phyloP scores from a whole-genome alignment of 2,797 vertebrate species.

The Sylvia borin region DNA sequence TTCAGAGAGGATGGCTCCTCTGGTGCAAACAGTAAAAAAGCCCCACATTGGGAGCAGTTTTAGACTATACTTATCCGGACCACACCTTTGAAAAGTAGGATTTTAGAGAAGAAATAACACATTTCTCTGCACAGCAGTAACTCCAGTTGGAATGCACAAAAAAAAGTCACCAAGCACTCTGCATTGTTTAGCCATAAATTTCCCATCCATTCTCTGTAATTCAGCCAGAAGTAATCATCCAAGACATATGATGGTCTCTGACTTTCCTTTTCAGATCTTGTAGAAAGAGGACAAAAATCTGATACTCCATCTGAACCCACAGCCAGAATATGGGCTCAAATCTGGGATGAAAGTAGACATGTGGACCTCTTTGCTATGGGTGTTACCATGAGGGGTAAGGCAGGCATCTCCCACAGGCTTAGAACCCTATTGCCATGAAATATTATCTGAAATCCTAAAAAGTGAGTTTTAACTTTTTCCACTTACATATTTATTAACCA shows the following conservation, averaged over 20 bases:
- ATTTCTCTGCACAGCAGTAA: background rate
- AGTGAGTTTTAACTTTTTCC: background rate
- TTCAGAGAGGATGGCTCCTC: background rate
- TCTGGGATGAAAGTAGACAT: rapidly evolving
- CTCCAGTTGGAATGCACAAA: background rate
- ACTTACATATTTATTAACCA: background rate
- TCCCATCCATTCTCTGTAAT: background rate
- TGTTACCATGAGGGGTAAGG: background rate
- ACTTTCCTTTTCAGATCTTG: background rate
- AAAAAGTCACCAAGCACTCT: background rate
- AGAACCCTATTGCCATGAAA: background rate
- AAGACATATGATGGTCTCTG: background rate
- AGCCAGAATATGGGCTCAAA: background rate
- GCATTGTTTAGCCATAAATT: background rate
- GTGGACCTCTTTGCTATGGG: rapidly evolving
- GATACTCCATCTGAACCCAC: background rate
- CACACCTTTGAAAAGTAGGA: background rate
- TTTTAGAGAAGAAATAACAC: background rate
- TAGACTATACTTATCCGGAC: background rate
- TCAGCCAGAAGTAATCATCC: background rate
- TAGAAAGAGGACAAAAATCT: background rate
- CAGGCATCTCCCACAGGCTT: background rate
- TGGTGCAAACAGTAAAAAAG: background rate
- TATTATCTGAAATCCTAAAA: background rate
- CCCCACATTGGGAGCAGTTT: background rate